These are phyloP conservation scores for Poicephalus gulielmi DNA, from an alignment of 2,113 vertebrate species.

Conservation along the genomic window DNA sequence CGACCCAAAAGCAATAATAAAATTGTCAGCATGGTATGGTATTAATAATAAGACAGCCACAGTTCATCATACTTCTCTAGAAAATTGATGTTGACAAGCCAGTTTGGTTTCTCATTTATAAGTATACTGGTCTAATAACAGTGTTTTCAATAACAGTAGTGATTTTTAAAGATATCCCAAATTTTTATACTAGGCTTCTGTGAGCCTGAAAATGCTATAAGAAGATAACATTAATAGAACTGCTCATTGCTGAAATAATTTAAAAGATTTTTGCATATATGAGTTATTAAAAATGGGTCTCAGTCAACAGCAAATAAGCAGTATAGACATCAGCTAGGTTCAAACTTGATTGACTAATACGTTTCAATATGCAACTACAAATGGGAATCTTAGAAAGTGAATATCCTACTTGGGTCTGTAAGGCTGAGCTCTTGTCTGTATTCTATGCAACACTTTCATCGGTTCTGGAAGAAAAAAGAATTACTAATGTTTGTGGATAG, in stretches of 20 bases:
- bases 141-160: background rate
- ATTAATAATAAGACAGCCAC: background rate
- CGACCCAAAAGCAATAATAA: background rate
- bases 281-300: background rate
- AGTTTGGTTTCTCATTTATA: background rate
- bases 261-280: background rate
- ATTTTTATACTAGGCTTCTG: background rate
- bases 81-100: background rate
- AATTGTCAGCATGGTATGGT: background rate
- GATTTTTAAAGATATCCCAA: background rate
- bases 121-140: background rate
- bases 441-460: background rate
- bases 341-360: background rate
- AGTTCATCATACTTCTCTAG: background rate
- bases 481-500: background rate
- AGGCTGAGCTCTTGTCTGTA: background rate
- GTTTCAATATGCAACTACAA: background rate
- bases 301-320: background rate
- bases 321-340: background rate
- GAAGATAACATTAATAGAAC: background rate
- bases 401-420: background rate
- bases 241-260: background rate
- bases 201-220: background rate
- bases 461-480: background rate
- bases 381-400: background rate